These are phyloP conservation scores for Podabrus alpinus DNA, from an alignment of 2,888 invertebrate genomes.

Conservation along the genomic window DNA sequence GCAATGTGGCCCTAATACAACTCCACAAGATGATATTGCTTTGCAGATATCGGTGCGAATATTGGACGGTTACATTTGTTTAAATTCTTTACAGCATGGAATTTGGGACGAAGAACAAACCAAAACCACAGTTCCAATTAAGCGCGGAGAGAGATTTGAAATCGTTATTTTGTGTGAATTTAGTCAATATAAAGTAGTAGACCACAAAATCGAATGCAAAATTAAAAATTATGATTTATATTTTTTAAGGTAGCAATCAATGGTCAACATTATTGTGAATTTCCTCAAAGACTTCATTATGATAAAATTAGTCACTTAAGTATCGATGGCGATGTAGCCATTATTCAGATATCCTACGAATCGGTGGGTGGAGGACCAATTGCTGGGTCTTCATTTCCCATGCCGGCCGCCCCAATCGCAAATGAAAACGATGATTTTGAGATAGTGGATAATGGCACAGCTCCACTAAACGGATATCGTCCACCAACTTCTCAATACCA, in stretches of 20 bases:
- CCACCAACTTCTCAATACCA: neutral
- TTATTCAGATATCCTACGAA: constrained; percentile 71
- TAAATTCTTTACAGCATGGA: constrained; percentile 61
- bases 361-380: neutral
- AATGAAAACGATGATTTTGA: constrained; percentile 1
- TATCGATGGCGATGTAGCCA: constrained; percentile 76
- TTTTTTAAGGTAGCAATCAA: constrained; percentile 73
- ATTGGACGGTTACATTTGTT: constrained; percentile 60
- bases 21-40: constrained; percentile 76
- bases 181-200: constrained; percentile 38
- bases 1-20: constrained; percentile 67
- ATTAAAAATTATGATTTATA: neutral
- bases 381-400: neutral
- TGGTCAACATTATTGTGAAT: constrained; percentile 78
- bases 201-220: neutral
- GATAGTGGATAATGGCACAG: neutral
- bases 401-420: neutral
- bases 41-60: constrained; percentile 72
- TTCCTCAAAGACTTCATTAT: constrained; percentile 71
- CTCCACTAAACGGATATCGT: neutral
- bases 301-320: constrained; percentile 68
- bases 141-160: constrained; percentile 69
- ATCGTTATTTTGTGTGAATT: constrained; percentile 72
- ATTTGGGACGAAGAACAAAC: constrained; percentile 66
- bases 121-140: constrained; percentile 63